Evolutionary conservation across 64 coral and sea anemone genomes (phyloP), one percentile per base, ranked within the genome.

Genomic region (Montipora cactus): DNA sequence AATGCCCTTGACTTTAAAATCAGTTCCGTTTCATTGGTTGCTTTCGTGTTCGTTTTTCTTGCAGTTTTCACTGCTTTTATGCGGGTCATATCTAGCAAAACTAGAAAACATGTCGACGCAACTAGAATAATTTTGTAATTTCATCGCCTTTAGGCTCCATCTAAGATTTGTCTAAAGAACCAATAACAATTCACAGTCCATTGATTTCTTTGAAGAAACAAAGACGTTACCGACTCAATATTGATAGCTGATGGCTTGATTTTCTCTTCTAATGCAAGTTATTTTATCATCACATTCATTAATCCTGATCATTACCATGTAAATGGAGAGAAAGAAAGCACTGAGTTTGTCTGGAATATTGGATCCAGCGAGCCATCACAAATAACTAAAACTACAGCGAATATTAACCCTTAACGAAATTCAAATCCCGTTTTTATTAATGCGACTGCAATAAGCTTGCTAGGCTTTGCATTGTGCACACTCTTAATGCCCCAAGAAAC

Each of bases 151-250:
- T 2, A 49, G 18, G 50, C 47, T 18, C 61, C 44, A 18, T 18
- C 5, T 67, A 47, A 83, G 5, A 18, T 67, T 2, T 12, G 20
- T n/a, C 68, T 2, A 6, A 57, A 6, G 11, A 8, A 22, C 68
- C 79, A 44, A n/a, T 52, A 28, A 46, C 18, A 49, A 67, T 16
- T 50, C 16, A n/a, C 82, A 70, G 64, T 86, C 49, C 44, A 23
- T 4, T 71, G 82, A 72, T 52, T 47, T 67, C 44, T 84, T 68
- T 84, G 61, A 69, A 44, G 5, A 71, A 86, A 68, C 8, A 70
- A 23, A 21, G 61, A 71, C 8, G 3, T 49, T 20, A 11, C 82
- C 44, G 62, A 70, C 7, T 45, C 2, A 70, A 64, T 64, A 64
- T 64, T 64, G 53, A 57, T 57, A 12, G 16, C 21, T 10, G 7